Evolutionary conservation across 2,888 invertebrate species (phyloP), one percentile per base, ranked within the genome.

Genomic region (Cryptosula pallasiana): DNA sequence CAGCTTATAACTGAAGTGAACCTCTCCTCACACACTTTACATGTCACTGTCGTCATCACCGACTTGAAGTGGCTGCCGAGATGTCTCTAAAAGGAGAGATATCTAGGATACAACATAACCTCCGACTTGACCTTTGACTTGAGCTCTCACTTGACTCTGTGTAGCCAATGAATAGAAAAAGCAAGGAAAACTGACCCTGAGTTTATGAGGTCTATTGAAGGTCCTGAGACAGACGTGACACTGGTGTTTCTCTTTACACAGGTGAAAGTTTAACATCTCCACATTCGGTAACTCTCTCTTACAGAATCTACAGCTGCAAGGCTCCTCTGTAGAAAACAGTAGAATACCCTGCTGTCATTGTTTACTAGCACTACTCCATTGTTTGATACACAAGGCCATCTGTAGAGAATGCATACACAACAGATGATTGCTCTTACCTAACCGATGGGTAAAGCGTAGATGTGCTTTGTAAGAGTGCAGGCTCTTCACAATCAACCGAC

Each of bases 11-110:
- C 63, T 9, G 20, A 13, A 32, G 32, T 13, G n/a, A 25, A 63
- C 63, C 27, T 63, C 63, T 63, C 32, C 29, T 63, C 13, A n/a
- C 63, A 63, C 5, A 63, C 34, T n/a, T 29, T 63, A 63, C 63
- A 63, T n/a, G 3, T 25, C 2, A 63, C 63, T 34, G 13, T 63
- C 20, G 34, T 32, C 32, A 20, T 63, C 2, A 32, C 27, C 13
- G 63, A 63, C 13, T 63, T 32, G 32, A 25, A 63, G 27, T 63
- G 63, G 32, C 5, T 32, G 16, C 32, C 9, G 13, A 63, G 27
- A 27, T 63, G 63, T 5, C 32, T 25, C 63, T 63, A 63, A 63
- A 63, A 63, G 2, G 5, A 13, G 13, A 63, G 32, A 45, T 45
- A 45, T 20, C 45, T 13, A 45, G 45, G n/a, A n/a, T n/a, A n/a